A percentile compares a stretch with the other conserved stretches of the same genome.
Evolutionary conservation across 2,797 vertebrate species (phyloP).

Genomic region (Huso huso): DNA sequence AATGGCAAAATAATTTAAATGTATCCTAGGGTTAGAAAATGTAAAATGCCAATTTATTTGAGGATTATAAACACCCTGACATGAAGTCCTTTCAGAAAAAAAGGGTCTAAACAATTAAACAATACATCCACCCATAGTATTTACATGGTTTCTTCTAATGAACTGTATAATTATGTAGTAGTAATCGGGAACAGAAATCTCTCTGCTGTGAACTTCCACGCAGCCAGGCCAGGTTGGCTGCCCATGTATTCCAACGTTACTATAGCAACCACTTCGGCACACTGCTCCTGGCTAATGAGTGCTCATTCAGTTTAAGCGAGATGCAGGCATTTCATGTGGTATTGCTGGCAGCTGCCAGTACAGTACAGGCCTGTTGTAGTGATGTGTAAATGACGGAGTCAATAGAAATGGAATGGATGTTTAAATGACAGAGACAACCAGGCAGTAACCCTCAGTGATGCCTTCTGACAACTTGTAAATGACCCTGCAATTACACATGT

Average conservation of each 20-base stretch:
- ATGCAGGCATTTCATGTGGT: neutral
- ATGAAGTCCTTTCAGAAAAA: no score
- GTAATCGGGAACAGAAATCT: constrained; percentile 32
- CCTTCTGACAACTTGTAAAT: neutral
- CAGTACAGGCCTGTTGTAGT: neutral
- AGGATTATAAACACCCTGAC: no score
- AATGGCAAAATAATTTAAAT: no score
- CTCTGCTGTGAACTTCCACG: constrained; percentile 40
- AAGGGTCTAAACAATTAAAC: no score
- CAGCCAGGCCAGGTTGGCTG: neutral
- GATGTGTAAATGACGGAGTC: neutral
- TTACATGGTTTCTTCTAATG: no score
- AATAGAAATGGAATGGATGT: neutral
- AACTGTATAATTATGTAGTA: constrained; percentile 1
- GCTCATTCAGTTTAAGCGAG: constrained; percentile 4
- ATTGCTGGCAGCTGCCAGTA: neutral
- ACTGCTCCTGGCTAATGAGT: constrained; percentile 25
- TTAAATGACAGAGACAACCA: neutral
- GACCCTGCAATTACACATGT: neutral
- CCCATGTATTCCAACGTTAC: constrained; percentile 37
- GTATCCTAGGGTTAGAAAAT: no score
- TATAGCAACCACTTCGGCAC: constrained; percentile 47
- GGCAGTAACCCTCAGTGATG: neutral
- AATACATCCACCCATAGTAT: no score
- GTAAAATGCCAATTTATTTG: no score